These are phyloP conservation scores for Collichthys lucidus DNA, from an alignment of 2,113 vertebrate genomes.

Conservation along the genomic window DNA sequence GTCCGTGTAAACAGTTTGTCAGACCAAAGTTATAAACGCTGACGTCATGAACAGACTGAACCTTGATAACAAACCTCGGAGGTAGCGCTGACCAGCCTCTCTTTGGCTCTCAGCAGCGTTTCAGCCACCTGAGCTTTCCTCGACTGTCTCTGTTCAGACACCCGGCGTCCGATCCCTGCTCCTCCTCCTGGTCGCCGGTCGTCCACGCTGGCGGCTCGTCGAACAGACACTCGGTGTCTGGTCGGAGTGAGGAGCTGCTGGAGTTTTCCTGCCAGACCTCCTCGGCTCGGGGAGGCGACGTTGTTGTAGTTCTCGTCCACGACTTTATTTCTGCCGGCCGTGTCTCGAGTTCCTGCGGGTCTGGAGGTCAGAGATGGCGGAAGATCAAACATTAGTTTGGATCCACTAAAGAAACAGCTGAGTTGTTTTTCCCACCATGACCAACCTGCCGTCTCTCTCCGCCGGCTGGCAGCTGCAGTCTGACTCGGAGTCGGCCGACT, in stretches of 20 bases:
- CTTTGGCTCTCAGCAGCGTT: constrained; percentile 85
- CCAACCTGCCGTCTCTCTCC: constrained; percentile 76
- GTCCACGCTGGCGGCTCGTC: constrained; percentile 75
- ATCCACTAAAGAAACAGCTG: too few species aligned
- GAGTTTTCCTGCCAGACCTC: constrained; percentile 88
- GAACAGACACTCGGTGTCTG: constrained; percentile 73
- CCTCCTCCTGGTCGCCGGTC: constrained; percentile 70
- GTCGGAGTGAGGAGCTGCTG: constrained; percentile 92
- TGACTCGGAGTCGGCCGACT: constrained; percentile 49
- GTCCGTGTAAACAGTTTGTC: too few species aligned
- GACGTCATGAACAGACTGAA: too few species aligned
- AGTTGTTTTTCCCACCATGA: not conserved
- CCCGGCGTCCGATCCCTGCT: constrained; percentile 47
- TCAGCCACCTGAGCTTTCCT: constrained; percentile 85
- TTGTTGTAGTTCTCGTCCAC: constrained; percentile 84
- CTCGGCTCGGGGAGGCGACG: constrained; percentile 77
- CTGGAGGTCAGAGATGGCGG: constrained; percentile 33
- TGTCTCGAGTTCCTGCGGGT: constrained; percentile 41
- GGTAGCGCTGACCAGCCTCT: constrained; percentile 89
- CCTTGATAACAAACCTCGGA: constrained; percentile 91
- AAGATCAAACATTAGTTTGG: not conserved
- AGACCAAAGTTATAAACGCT: too few species aligned
- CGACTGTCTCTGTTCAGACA: constrained; percentile 80
- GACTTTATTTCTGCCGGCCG: constrained; percentile 44
- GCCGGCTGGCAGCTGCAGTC: constrained; percentile 64